Evolutionary conservation across 1,140 invertebrate species (phyloP).

Genomic region (Parasteatoda tepidariorum): DNA sequence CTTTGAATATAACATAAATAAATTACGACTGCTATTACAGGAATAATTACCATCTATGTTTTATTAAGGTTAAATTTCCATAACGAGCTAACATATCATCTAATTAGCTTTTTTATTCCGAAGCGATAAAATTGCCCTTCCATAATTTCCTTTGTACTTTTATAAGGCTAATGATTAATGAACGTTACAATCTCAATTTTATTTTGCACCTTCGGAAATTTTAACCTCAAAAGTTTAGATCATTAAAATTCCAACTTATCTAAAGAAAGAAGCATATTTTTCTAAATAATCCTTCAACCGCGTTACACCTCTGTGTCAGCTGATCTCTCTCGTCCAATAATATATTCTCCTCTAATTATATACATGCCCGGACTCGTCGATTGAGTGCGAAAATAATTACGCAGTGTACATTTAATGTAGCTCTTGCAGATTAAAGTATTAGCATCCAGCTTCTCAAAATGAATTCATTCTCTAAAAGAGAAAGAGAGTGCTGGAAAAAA

Average conservation of each 20-base stretch:
- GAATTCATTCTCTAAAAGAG: slow-evolving; percentile 25
- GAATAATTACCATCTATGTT: no score
- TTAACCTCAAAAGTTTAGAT: neutral
- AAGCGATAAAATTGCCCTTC: no score
- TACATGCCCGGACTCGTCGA: slow-evolving; percentile 19
- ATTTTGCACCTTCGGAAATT: neutral
- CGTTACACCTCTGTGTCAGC: neutral
- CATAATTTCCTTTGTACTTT: no score
- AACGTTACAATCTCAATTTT: neutral
- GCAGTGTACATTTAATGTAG: slow-evolving; percentile 23
- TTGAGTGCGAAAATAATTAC: slow-evolving; percentile 49
- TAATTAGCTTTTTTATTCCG: no score
- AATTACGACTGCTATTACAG: no score
- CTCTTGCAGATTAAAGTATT: slow-evolving; percentile 42
- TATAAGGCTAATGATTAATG: no score
- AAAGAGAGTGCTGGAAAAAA: slow-evolving; percentile 6
- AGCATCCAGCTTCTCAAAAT: slow-evolving; percentile 30
- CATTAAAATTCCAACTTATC: neutral
- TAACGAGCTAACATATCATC: no score
- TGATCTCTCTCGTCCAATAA: neutral
- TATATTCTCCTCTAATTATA: slow-evolving; percentile 37
- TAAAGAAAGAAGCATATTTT: neutral
- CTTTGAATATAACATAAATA: no score
- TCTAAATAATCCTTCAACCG: neutral
- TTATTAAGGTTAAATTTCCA: no score